Percentiles rank a stretch among this genome's conserved stretches.
These are phyloP conservation scores for Sebastes iracundus DNA, from an alignment of 2,797 vertebrate species.

Conservation along the genomic window DNA sequence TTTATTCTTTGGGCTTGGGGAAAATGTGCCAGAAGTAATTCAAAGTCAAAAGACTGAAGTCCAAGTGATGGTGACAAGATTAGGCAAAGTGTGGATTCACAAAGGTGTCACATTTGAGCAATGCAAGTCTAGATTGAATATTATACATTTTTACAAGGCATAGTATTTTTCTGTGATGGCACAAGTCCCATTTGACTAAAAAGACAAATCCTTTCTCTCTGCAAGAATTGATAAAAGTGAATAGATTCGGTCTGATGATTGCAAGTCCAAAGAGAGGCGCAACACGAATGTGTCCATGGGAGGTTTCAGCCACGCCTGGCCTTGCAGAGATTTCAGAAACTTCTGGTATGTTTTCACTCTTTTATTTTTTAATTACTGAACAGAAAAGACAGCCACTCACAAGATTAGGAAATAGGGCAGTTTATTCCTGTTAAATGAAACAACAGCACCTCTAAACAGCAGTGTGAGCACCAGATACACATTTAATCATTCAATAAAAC, in stretches of 20 bases:
- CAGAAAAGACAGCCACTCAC: neutral
- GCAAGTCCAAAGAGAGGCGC: neutral
- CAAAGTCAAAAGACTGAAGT: neutral
- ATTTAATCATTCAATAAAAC: constrained; percentile 7
- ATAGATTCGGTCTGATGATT: neutral
- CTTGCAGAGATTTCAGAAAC: too few relatives aligned
- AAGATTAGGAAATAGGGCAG: neutral
- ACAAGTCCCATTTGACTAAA: neutral
- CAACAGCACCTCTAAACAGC: neutral
- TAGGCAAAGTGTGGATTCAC: neutral
- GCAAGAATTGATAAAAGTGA: neutral
- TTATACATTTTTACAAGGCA: neutral
- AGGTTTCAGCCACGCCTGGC: neutral
- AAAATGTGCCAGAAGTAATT: neutral
- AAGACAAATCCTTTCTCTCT: neutral
- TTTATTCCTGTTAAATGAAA: neutral
- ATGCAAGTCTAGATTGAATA: neutral
- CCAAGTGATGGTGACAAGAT: neutral
- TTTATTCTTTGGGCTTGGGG: neutral
- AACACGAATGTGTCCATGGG: neutral
- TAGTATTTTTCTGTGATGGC: neutral
- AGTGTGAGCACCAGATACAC: neutral
- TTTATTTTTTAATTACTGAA: neutral
- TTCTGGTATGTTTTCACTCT: neutral
- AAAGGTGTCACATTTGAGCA: neutral